Conservation (phyloP, 2,888 invertebrate species). For the Cephus runcator region DNA sequence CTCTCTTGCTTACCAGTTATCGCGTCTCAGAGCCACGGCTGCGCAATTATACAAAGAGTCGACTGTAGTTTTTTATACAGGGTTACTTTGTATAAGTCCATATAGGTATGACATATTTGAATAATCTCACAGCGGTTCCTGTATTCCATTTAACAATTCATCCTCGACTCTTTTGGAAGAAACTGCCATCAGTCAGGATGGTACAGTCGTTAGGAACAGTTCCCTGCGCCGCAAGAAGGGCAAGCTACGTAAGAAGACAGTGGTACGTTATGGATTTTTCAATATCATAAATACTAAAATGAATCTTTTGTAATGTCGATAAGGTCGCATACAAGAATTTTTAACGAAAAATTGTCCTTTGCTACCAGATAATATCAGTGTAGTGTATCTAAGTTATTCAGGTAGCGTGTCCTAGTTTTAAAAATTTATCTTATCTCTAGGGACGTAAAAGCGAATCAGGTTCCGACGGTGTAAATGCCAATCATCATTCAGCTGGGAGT, state of each 20-base stretch:
- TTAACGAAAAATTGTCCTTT: background rate
- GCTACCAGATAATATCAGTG: background rate
- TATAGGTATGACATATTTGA: too few relatives aligned
- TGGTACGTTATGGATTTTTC: conserved; percentile 47
- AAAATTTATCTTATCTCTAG: conserved; percentile 39
- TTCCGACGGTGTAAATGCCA: conserved; percentile 66
- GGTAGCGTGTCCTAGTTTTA: too few relatives aligned
- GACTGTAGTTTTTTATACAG: too few relatives aligned
- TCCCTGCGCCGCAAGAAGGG: conserved; percentile 66
- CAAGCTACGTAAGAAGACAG: conserved; percentile 64
- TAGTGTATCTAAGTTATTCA: too few relatives aligned
- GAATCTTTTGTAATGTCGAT: too few relatives aligned
- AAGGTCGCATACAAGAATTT: background rate
- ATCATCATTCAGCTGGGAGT: conserved; percentile 57
- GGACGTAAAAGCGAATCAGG: conserved; percentile 70
- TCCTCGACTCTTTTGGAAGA: conserved; percentile 70
- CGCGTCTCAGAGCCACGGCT: too few relatives aligned
- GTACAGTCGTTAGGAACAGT: conserved; percentile 60
- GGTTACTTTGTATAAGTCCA: too few relatives aligned
- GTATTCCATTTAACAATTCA: conserved; percentile 63
- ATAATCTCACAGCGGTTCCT: conserved; percentile 47
- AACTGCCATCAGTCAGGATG: conserved; percentile 56
- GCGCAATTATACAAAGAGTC: too few relatives aligned
- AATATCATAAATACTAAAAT: too few relatives aligned
- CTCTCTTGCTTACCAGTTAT: too few relatives aligned